phyloP scores from a whole-genome alignment of 2,797 vertebrate genomes.

The Crenichthys baileyi region DNA sequence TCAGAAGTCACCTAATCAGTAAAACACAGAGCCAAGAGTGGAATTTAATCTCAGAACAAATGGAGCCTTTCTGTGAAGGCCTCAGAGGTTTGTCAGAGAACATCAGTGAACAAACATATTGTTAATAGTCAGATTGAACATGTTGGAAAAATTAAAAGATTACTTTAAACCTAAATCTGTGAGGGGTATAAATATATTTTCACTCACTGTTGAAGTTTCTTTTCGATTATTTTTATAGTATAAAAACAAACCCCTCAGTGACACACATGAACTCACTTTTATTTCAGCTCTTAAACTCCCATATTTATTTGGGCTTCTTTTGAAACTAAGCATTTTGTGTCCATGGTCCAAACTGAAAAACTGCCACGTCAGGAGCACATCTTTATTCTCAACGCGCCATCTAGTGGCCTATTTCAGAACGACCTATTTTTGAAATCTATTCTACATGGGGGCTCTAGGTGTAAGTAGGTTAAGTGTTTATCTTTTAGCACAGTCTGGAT shows the following conservation, averaged over 20 bases:
- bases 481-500: background rate
- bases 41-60: background rate
- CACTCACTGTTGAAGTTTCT: background rate
- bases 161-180: background rate
- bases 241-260: background rate
- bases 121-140: background rate
- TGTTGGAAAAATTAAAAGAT: background rate
- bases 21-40: background rate
- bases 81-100: background rate
- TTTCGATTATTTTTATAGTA: background rate
- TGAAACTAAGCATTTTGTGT: background rate
- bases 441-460: conserved; percentile 27
- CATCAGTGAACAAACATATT: background rate
- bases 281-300: background rate
- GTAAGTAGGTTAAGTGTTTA: background rate
- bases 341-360: conserved; percentile 1
- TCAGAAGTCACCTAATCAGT: background rate
- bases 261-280: background rate
- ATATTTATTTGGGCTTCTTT: background rate
- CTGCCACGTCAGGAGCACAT: conserved; percentile 58
- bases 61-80: background rate
- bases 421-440: too few relatives aligned
- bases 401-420: conserved; percentile 47
- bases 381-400: conserved; percentile 36
- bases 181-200: background rate